Evolutionary conservation across 2,797 vertebrate species (phyloP).

Genomic region (Cynopterus sphinx): DNA sequence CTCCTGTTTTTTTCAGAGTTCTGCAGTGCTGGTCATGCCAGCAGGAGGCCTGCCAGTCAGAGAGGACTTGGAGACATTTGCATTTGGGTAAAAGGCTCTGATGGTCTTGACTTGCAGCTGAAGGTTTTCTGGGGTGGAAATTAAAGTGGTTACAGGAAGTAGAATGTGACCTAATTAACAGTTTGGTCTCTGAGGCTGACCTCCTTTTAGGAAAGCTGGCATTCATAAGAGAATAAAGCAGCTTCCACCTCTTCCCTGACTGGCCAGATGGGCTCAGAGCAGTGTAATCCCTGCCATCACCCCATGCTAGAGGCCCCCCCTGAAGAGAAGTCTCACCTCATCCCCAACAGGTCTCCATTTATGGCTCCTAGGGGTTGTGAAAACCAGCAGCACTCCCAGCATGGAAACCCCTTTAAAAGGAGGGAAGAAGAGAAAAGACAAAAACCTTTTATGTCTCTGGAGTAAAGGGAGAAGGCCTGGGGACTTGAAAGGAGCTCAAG

Average conservation of each 20-base stretch:
- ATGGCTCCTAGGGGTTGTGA: background rate
- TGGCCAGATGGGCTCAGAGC: slow-evolving; percentile 74
- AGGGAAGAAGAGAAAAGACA: slow-evolving; percentile 62
- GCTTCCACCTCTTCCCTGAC: slow-evolving; percentile 70
- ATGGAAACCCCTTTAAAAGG: slow-evolving; percentile 20
- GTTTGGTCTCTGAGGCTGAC: slow-evolving; percentile 83
- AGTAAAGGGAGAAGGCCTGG: background rate
- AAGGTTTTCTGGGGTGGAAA: slow-evolving; percentile 86
- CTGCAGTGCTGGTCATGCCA: background rate
- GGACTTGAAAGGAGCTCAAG: background rate
- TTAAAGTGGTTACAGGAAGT: slow-evolving; percentile 86
- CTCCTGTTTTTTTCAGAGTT: background rate
- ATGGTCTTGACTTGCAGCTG: slow-evolving; percentile 79
- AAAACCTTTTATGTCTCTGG: slow-evolving; percentile 26
- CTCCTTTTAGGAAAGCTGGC: slow-evolving; percentile 77
- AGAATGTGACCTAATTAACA: slow-evolving; percentile 87
- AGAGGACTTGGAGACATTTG: slow-evolving; percentile 58
- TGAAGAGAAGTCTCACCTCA: slow-evolving; percentile 47
- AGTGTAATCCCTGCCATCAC: slow-evolving; percentile 52
- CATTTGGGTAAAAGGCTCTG: slow-evolving; percentile 72
- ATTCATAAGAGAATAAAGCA: slow-evolving; percentile 59
- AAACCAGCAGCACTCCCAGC: slow-evolving; percentile 39
- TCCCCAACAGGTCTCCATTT: background rate
- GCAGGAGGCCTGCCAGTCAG: slow-evolving; percentile 34
- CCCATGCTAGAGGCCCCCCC: slow-evolving; percentile 61